Percentiles rank a stretch among this genome's conserved stretches.
These are phyloP conservation scores for Glareola pratincola DNA, from an alignment of 2,113 vertebrate species.

Conservation along the genomic window DNA sequence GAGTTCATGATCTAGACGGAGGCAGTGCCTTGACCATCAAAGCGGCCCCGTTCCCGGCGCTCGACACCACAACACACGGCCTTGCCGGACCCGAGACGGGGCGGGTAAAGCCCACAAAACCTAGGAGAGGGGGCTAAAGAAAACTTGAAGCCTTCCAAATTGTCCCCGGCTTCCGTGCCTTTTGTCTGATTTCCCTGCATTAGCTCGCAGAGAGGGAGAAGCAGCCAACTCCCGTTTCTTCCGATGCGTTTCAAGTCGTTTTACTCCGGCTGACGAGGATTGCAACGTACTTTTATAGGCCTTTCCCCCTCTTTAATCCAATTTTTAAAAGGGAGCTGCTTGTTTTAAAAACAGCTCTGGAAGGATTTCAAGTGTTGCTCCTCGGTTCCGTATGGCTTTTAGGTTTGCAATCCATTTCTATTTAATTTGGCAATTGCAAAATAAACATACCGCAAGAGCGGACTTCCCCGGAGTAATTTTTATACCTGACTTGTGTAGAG, in stretches of 20 bases:
- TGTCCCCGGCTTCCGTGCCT: neutral
- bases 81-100: neutral
- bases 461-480: conserved; percentile 46
- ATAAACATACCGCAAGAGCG: conserved; percentile 46
- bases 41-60: neutral
- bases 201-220: neutral
- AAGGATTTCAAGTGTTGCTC: conserved; percentile 16
- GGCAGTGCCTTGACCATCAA: conserved; percentile 55
- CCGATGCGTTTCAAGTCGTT: neutral
- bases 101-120: neutral
- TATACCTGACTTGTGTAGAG: conserved; percentile 30
- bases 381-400: conserved; percentile 10
- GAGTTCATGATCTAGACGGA: conserved; percentile 49
- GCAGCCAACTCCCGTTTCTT: neutral
- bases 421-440: conserved; percentile 62
- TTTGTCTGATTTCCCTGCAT: neutral
- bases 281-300: neutral
- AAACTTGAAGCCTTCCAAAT: neutral
- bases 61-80: neutral
- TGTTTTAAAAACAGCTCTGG: conserved; percentile 44
- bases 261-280: neutral
- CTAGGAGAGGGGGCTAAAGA: neutral
- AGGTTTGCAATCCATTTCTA: conserved; percentile 44
- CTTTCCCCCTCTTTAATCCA: neutral
- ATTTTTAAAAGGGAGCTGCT: neutral